Evolutionary conservation across 2,797 vertebrate genomes (phyloP), one percentile per base, ranked within the genome.

Genomic region (Anguilla pacifica): DNA sequence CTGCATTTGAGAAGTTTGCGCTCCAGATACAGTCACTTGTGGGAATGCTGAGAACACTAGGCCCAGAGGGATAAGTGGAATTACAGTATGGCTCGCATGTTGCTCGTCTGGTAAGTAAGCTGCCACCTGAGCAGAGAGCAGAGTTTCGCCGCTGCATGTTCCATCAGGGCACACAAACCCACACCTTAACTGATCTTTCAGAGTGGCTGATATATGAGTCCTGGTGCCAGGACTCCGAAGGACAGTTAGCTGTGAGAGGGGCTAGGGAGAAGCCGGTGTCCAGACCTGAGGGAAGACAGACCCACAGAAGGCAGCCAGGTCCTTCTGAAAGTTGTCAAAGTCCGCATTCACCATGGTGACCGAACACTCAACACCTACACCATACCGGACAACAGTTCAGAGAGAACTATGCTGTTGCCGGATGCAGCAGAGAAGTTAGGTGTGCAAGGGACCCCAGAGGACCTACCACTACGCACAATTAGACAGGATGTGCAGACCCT

Each of bases 1-100:
- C 43, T 19, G 39, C 70, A 39, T 86, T 86, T 53, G 67, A 86
- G 13, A 86, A 31, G n/a, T 86, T 86, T 49, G 25, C 67, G 1
- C 85, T 55, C 3, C 85, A 77, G 7, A 39, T 86, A 6, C 67
- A 35, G 31, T 11, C 86, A 43, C 39, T 83, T 1, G 86, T 87
- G 10, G 86, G 86, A 4, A n/a, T 87, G 25, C 39, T 74, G 25
- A 46, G 46, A 11, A 86, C 67, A 1, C 46, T 86, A 25, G 85
- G 85, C 3, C 25, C 70, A 11, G 57, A 83, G 17, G 86, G 86
- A 13, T 39, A 53, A 6, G 49, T 77, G 13, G 49, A 86, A 31
- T 46, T 86, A 3, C 22, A 31, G 25, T 86, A 86, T 17, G 15
- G 72, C 7, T 77, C 46, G 1, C 85, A 86, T 35, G 49, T 86